These are phyloP conservation scores for Formicarius rufipectus DNA, from an alignment of 2,113 vertebrate species.

Conservation along the genomic window DNA sequence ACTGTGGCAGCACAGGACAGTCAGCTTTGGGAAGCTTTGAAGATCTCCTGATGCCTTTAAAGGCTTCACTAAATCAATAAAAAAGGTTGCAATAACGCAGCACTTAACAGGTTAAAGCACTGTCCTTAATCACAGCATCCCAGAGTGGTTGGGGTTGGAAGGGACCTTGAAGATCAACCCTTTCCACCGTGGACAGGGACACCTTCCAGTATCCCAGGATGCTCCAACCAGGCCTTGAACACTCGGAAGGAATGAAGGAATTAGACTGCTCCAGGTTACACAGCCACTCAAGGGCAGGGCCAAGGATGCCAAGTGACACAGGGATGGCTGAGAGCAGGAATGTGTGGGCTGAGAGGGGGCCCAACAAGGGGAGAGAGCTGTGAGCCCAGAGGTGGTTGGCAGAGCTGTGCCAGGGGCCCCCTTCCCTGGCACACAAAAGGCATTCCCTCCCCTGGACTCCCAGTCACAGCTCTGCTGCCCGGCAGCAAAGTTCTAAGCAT, in stretches of 20 bases:
- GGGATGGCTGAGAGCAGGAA: background rate
- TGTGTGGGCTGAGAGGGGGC: rapidly evolving
- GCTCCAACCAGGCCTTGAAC: background rate
- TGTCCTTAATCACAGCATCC: background rate
- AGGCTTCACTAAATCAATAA: background rate
- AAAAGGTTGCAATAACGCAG: background rate
- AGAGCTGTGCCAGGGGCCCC: background rate
- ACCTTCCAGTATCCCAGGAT: background rate
- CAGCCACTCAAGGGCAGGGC: background rate
- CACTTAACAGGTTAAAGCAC: background rate
- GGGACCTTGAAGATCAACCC: background rate
- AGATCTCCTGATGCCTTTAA: background rate
- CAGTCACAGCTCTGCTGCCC: rapidly evolving
- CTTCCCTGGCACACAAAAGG: background rate
- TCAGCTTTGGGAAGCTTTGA: background rate
- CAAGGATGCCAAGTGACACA: background rate
- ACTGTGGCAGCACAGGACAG: background rate
- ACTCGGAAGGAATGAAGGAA: background rate
- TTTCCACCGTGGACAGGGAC: background rate
- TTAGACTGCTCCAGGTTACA: rapidly evolving
- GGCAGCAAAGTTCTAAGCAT: background rate
- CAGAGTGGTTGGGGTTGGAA: background rate
- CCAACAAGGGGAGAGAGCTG: rapidly evolving
- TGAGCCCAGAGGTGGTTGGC: background rate
- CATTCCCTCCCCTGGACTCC: background rate